Base-by-base conservation (phyloP, 2,888 invertebrate genomes). In the Busseola fusca region DNA sequence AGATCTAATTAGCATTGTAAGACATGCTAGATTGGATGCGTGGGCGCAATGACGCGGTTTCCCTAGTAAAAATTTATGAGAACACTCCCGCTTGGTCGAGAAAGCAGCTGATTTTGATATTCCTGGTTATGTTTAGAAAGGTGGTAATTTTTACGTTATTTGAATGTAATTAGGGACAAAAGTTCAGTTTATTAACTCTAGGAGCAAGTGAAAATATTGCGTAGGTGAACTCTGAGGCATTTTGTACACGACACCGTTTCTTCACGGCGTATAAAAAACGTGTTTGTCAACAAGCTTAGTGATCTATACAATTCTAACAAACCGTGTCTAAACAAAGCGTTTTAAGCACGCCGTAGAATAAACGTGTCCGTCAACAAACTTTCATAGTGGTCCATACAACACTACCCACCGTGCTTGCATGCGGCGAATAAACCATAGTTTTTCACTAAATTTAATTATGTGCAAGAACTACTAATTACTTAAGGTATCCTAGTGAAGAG, bases 1-100 rank as follows among this genome's bases (percentile, higher is more conserved):
- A 90, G 88, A 91, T 89, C 90, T 92, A 92, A 93, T 85, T 85
- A 85, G 84, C 91, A 90, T 91, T 83, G 84, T 84, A 87, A 86
- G 86, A 90, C 89, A 89, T 86, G 82, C 80, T 81, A 82, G 86
- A 87, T 87, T 84, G 86, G 82, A 82, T 82, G 89, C 86, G 92
- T 91, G 86, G 92, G 91, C 83, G 89, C 73, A 79, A 73, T 75
- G 84, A 85, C 83, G 84, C 66, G 64, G 78, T 81, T 81, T 76
- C 76, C 80, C 64, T 76, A 69, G 80, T 83, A 87, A 89, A 85
- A 89, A 90, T 91, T 91, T 90, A 91, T 89, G 88, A 84, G 78
- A 82, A 84, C 81, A 77, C 81, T 69, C 72, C 74, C 72, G 69
- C 76, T 62, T 56, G 37, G 45, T 65, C 66, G 59, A 70, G 76